phyloP scores from a whole-genome alignment of 2,888 invertebrate genomes.

The Polydrusus pterygomalis region DNA sequence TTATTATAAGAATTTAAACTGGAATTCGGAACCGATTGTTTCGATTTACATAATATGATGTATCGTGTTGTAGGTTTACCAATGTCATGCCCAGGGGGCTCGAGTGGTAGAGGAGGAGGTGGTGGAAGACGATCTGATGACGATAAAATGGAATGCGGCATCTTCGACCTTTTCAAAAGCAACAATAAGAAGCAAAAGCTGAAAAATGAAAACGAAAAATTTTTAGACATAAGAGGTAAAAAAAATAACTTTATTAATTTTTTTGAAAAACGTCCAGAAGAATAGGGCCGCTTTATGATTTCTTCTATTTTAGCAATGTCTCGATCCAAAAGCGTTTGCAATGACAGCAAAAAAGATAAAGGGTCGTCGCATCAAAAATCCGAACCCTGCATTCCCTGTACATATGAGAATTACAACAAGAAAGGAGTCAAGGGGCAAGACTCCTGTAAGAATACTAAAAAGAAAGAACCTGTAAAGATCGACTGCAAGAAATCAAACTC shows the following conservation, averaged over 20 bases:
- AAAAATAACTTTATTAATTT: background rate
- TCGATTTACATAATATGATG: no score
- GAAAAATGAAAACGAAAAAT: background rate
- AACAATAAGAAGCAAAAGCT: background rate
- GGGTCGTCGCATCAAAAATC: background rate
- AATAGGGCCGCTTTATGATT: background rate
- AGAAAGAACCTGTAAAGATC: conserved; percentile 47
- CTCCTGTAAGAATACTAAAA: conserved; percentile 27
- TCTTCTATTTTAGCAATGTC: background rate
- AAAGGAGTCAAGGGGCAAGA: background rate
- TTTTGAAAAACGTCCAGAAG: no score
- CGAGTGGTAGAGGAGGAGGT: conserved; percentile 10
- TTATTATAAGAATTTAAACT: no score
- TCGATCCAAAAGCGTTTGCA: background rate
- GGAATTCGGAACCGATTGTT: no score
- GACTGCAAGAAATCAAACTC: no score
- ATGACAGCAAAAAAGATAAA: background rate
- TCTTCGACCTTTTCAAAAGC: conserved; percentile 13
- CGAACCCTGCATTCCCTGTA: background rate
- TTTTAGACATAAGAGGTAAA: conserved; percentile 23
- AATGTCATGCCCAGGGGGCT: conserved; percentile 4
- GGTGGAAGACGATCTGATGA: background rate
- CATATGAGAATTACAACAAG: background rate
- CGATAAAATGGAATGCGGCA: background rate
- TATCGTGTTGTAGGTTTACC: conserved; percentile 16